A percentile compares a stretch with the other conserved stretches of the same genome.
phyloP scores from a whole-genome alignment of 2,113 vertebrate genomes.

The Pygoscelis antarcticus region DNA sequence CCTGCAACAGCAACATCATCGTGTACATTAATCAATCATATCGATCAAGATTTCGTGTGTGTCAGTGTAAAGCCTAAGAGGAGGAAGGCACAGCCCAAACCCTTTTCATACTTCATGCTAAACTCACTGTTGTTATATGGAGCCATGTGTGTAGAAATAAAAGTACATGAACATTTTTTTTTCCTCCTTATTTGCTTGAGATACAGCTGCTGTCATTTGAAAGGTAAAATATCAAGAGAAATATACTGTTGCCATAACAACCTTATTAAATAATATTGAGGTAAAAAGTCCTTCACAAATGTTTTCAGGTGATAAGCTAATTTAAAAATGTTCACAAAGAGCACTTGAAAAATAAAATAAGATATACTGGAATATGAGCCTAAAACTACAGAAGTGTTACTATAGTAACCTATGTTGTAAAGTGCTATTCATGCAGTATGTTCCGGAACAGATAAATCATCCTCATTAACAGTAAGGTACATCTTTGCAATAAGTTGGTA shows the following conservation, averaged over 20 bases:
- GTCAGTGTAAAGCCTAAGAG: neutral
- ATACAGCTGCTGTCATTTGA: neutral
- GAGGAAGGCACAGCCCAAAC: neutral
- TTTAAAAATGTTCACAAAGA: constrained; percentile 51
- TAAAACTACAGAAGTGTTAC: constrained; percentile 49
- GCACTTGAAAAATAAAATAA: constrained; percentile 41
- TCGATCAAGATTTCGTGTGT: neutral
- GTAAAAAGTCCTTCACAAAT: constrained; percentile 33
- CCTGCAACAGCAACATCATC: neutral
- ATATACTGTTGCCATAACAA: constrained; percentile 50
- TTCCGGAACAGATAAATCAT: constrained; percentile 39
- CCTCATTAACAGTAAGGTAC: constrained; percentile 27
- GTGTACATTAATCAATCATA: neutral
- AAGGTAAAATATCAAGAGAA: constrained; percentile 40
- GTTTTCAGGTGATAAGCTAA: constrained; percentile 69
- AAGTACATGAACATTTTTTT: neutral
- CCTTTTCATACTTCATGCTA: neutral
- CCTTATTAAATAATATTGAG: constrained; percentile 57
- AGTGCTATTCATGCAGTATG: neutral
- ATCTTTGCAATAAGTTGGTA: neutral
- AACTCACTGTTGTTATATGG: neutral
- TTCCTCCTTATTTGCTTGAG: neutral
- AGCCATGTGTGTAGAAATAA: neutral
- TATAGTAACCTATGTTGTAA: constrained; percentile 37
- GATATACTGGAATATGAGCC: constrained; percentile 10